Conservation (phyloP, 2,797 vertebrate species). For the Eptatretus atami region DNA sequence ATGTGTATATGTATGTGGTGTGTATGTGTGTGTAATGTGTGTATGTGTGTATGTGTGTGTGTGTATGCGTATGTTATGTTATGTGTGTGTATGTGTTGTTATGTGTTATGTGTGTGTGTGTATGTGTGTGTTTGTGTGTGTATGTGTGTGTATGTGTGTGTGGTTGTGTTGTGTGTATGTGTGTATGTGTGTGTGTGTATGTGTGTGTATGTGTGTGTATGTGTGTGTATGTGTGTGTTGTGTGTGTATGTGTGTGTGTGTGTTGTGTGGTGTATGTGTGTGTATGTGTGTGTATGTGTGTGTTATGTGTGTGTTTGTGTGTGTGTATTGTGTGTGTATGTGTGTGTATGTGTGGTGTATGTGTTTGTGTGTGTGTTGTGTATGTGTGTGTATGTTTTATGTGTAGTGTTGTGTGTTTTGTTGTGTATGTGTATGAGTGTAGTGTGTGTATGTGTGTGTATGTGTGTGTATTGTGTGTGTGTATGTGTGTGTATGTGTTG, state of each 20-base stretch:
- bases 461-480: not conserved
- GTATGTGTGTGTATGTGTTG: too few relatives aligned
- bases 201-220: not conserved
- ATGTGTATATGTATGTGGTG: not conserved
- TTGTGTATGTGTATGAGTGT: not conserved
- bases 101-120: not conserved
- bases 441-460: not conserved
- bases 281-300: not conserved
- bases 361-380: not conserved
- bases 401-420: too few relatives aligned
- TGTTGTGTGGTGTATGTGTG: not conserved
- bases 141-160: not conserved
- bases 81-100: constrained; percentile 1
- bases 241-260: not conserved
- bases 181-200: not conserved
- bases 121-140: not conserved
- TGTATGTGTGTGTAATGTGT: not conserved
- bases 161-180: not conserved
- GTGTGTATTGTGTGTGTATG: not conserved
- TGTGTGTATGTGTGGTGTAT: not conserved
- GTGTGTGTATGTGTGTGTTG: not conserved
- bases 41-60: not conserved
- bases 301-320: constrained; percentile 1
- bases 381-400: not conserved
- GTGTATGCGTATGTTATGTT: not conserved